These are phyloP conservation scores for Ophion costatus DNA, from an alignment of 2,888 invertebrate species.

Conservation along the genomic window DNA sequence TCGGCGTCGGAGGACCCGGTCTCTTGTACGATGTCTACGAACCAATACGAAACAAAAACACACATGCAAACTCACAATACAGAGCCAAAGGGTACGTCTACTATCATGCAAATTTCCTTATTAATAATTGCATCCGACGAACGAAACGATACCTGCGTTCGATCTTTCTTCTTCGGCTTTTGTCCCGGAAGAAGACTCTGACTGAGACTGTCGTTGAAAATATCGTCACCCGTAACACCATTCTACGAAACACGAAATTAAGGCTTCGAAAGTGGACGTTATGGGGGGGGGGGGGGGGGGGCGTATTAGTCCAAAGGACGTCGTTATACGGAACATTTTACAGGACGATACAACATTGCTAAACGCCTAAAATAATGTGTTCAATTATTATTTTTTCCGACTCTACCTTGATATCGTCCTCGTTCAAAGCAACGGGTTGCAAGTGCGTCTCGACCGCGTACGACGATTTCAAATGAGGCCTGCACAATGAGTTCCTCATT, in stretches of 20 bases:
- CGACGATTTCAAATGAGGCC: conserved; percentile 93
- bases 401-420: conserved; percentile 88
- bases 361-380: not conserved
- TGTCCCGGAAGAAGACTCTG: conserved; percentile 82
- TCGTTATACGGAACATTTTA: conserved; percentile 13
- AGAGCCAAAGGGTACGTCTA: not conserved
- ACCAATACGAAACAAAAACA: conserved; percentile 61
- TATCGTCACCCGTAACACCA: conserved; percentile 76
- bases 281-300: no score
- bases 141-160: conserved; percentile 77
- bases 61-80: conserved; percentile 47
- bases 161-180: conserved; percentile 79
- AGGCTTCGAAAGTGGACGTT: conserved; percentile 13
- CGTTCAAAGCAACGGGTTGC: conserved; percentile 85
- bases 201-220: conserved; percentile 82
- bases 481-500: conserved; percentile 91
- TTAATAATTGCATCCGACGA: not conserved
- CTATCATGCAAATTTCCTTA: conserved; percentile 31
- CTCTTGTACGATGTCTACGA: conserved; percentile 91
- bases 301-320: conserved; percentile 15
- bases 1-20: conserved; percentile 94
- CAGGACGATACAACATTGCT: not conserved
- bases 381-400: not conserved
- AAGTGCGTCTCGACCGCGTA: conserved; percentile 93
- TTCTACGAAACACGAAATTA: conserved; percentile 72